A percentile compares a stretch with the other conserved stretches of the same genome.
Evolutionary conservation across 2,888 invertebrate genomes (phyloP).

Genomic region (Mactromeris polynyma): DNA sequence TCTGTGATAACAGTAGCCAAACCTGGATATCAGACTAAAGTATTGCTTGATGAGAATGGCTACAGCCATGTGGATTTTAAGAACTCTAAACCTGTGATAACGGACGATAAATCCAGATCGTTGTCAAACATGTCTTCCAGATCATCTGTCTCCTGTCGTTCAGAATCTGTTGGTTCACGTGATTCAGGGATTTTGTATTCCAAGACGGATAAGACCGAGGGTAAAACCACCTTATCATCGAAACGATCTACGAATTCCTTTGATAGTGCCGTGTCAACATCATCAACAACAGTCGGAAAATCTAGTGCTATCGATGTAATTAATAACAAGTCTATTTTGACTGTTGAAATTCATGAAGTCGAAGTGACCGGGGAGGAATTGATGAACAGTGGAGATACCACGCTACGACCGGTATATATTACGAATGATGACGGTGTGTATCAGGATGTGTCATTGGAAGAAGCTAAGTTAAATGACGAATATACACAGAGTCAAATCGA

Average conservation of each 20-base stretch:
- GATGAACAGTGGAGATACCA: conserved; percentile 3
- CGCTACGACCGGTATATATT: background rate
- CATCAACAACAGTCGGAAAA: conserved; percentile 63
- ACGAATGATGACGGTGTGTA: conserved; percentile 49
- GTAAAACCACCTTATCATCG: conserved; percentile 19
- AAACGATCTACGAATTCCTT: conserved; percentile 75
- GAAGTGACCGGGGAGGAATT: conserved; percentile 48
- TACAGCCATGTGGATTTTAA: conserved; percentile 72
- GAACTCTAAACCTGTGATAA: conserved; percentile 42
- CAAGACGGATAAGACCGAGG: conserved; percentile 34
- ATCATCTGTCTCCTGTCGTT: conserved; percentile 61
- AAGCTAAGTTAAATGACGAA: background rate
- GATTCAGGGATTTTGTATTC: conserved; percentile 74
- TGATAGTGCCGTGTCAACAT: conserved; percentile 77
- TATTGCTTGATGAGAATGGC: conserved; percentile 67
- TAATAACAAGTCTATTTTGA: conserved; percentile 29
- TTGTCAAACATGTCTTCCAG: conserved; percentile 60
- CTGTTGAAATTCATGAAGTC: conserved; percentile 63
- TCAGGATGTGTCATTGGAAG: conserved; percentile 57
- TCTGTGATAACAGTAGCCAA: conserved; percentile 64
- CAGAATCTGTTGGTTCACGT: conserved; percentile 71
- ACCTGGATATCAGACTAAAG: conserved; percentile 61
- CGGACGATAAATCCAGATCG: conserved; percentile 59
- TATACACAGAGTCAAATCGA: background rate
- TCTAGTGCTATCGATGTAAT: background rate